phyloP scores from a whole-genome alignment of 2,113 vertebrate species.

The Coryphaenoides rupestris region DNA sequence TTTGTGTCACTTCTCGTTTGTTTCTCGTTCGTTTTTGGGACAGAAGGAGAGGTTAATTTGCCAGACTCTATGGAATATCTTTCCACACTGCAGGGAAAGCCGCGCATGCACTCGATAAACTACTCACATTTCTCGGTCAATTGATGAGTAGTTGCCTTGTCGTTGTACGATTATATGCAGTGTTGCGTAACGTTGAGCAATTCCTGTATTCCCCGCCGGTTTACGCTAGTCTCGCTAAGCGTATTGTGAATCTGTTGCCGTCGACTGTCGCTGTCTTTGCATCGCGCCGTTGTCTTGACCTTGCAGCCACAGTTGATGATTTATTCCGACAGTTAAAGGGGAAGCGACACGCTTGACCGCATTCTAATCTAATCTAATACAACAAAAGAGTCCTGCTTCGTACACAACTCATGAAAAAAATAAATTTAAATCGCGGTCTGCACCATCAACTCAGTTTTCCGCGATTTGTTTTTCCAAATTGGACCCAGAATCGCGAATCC shows the following conservation, averaged over 20 bases:
- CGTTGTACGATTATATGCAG: constrained; percentile 8
- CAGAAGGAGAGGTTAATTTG: constrained; percentile 25
- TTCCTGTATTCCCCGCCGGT: constrained; percentile 3
- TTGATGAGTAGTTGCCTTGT: constrained; percentile 19
- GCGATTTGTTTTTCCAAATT: too few species aligned
- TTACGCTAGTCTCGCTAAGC: constrained; percentile 23
- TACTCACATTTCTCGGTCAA: neutral
- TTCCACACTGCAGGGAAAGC: neutral
- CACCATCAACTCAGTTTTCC: too few species aligned
- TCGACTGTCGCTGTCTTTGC: constrained; percentile 3
- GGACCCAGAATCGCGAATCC: too few species aligned
- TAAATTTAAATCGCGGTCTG: too few species aligned
- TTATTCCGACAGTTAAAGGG: too few species aligned
- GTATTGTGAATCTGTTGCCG: constrained; percentile 17
- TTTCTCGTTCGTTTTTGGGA: constrained; percentile 8
- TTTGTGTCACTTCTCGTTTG: neutral
- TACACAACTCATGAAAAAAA: too few species aligned
- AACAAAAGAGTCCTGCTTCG: too few species aligned
- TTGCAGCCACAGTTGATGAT: neutral
- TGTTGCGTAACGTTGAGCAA: neutral
- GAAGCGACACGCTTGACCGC: too few species aligned
- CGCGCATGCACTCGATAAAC: constrained; percentile 20
- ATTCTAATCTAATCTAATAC: too few species aligned
- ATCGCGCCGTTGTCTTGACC: constrained; percentile 25
- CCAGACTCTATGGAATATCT: neutral